Percentiles rank a stretch among this genome's conserved stretches.
phyloP scores from a whole-genome alignment of 1,140 invertebrate species.

The Olivierus martensii region DNA sequence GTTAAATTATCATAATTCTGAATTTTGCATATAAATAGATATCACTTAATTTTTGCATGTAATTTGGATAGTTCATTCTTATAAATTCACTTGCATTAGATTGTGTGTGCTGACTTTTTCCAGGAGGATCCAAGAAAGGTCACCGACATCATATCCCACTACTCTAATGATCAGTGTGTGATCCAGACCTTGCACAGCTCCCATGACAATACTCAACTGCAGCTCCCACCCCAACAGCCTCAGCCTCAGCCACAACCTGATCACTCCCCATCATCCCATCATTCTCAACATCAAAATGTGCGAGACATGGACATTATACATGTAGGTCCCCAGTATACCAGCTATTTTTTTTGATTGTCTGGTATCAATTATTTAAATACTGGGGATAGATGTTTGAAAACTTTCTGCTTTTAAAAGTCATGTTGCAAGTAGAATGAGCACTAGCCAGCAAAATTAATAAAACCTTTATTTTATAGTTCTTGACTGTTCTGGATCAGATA shows the following conservation, averaged over 20 bases:
- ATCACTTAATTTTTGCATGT: too few relatives aligned
- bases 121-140: slow-evolving; percentile 15
- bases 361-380: too few relatives aligned
- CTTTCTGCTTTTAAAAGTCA: too few relatives aligned
- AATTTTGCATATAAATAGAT: too few relatives aligned
- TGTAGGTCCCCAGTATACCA: slow-evolving; percentile 8
- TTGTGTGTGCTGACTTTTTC: not conserved
- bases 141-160: slow-evolving; percentile 13
- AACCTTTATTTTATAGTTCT: too few relatives aligned
- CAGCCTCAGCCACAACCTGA: slow-evolving; percentile 8
- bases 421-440: too few relatives aligned
- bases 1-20: too few relatives aligned
- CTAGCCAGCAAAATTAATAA: too few relatives aligned
- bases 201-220: slow-evolving; percentile 11
- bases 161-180: slow-evolving; percentile 16
- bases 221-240: slow-evolving; percentile 8
- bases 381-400: too few relatives aligned
- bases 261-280: slow-evolving; percentile 1
- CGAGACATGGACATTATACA: slow-evolving; percentile 18
- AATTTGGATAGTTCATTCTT: too few relatives aligned
- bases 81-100: not conserved
- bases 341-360: too few relatives aligned
- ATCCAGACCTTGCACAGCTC: slow-evolving; percentile 17
- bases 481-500: too few relatives aligned
- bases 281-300: slow-evolving; percentile 19